phyloP scores from a whole-genome alignment of 2,113 vertebrate species.

The Pheucticus melanocephalus region DNA sequence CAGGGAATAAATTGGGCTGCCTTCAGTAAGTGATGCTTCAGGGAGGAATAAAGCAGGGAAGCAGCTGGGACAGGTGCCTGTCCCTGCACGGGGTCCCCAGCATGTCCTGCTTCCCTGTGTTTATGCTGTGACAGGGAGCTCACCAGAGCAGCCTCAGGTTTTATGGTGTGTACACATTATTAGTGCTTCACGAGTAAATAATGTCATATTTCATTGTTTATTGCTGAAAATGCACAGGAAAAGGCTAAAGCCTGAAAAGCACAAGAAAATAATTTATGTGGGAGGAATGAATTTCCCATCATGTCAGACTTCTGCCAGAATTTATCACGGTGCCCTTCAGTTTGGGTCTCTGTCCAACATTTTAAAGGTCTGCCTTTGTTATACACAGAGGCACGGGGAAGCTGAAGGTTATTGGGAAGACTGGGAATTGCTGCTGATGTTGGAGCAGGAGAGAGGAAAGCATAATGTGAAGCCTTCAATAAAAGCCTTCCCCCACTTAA shows the following conservation, averaged over 20 bases:
- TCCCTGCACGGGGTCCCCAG: neutral
- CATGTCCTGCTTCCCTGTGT: neutral
- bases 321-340: constrained; percentile 51
- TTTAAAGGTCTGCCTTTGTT: constrained; percentile 61
- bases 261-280: constrained; percentile 49
- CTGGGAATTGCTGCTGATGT: neutral
- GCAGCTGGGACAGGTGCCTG: neutral
- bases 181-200: constrained; percentile 60
- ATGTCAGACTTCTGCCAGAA: constrained; percentile 27
- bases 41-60: neutral
- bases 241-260: constrained; percentile 57
- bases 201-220: constrained; percentile 63
- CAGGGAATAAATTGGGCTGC: constrained; percentile 11
- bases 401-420: constrained; percentile 40
- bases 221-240: constrained; percentile 48
- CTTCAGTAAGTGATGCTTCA: neutral
- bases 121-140: neutral
- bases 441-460: neutral
- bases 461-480: neutral
- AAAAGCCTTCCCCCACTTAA: neutral
- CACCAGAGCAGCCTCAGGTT: constrained; percentile 32
- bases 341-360: constrained; percentile 43
- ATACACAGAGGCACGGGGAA: neutral
- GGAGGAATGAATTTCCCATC: constrained; percentile 56
- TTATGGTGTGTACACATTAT: constrained; percentile 49